A percentile compares a stretch with the other conserved stretches of the same genome.
Conservation (phyloP, 2,888 invertebrate genomes). For the Lochmaea capreae region DNA sequence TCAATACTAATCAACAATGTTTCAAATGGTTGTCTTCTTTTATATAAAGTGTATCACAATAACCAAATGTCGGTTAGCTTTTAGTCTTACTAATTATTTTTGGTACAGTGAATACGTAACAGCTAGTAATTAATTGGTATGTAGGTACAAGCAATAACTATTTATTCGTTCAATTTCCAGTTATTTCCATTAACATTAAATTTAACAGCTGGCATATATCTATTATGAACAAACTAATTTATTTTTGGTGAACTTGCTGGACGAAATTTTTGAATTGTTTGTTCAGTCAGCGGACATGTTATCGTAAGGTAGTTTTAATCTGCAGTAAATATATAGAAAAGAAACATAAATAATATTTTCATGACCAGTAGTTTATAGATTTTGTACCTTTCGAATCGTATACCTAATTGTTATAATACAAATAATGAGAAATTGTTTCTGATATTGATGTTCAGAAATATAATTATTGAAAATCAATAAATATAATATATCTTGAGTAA, state of each 20-base stretch:
- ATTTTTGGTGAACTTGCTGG: not conserved
- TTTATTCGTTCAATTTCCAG: no score
- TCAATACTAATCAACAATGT: no score
- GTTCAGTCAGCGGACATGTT: slow-evolving; percentile 3
- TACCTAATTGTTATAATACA: slow-evolving; percentile 51
- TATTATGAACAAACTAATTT: not conserved
- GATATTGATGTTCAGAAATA: slow-evolving; percentile 36
- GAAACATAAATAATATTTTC: slow-evolving; percentile 60
- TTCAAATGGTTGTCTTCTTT: no score
- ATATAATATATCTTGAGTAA: slow-evolving; percentile 35
- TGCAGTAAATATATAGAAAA: slow-evolving; percentile 47
- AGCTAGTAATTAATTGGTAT: no score
- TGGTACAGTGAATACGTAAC: no score
- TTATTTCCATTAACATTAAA: not conserved
- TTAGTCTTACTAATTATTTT: no score
- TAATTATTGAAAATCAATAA: slow-evolving; percentile 30
- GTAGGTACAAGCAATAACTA: no score
- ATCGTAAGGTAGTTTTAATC: slow-evolving; percentile 20
- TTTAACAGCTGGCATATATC: not conserved
- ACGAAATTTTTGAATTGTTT: slow-evolving; percentile 6
- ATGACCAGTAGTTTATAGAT: slow-evolving; percentile 63
- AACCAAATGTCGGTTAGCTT: no score
- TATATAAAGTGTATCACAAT: no score
- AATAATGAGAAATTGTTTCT: slow-evolving; percentile 37
- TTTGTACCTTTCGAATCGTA: slow-evolving; percentile 61